Percentiles rank a stretch among this genome's conserved stretches.
Conservation (phyloP, 1,140 invertebrate species). For the Lerema accius region DNA sequence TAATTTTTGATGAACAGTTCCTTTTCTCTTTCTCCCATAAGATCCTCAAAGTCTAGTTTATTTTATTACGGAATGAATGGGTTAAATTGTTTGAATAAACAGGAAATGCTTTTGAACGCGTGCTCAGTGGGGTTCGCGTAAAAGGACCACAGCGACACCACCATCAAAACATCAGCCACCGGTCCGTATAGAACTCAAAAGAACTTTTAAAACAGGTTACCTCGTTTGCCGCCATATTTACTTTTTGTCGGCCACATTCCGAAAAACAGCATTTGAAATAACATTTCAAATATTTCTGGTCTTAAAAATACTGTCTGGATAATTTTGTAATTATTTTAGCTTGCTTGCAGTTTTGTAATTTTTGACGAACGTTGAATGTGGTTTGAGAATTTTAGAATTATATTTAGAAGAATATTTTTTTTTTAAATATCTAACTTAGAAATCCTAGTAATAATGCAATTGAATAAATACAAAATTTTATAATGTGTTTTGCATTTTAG, state of each 20-base stretch:
- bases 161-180: no score
- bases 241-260: background rate
- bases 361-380: no score
- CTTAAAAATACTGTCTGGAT: background rate
- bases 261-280: slow-evolving; percentile 1
- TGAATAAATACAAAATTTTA: no score
- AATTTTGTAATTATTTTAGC: no score
- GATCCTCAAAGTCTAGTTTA: background rate
- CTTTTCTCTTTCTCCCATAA: background rate
- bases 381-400: no score
- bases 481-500: no score
- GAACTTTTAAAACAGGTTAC: slow-evolving; percentile 25
- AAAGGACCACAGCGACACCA: slow-evolving; percentile 19
- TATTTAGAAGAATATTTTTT: no score
- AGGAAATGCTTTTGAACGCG: slow-evolving; percentile 14
- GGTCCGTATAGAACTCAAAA: slow-evolving; percentile 1
- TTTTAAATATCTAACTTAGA: no score
- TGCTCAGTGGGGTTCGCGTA: slow-evolving; percentile 1
- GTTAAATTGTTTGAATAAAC: slow-evolving; percentile 3
- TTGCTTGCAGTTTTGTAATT: no score
- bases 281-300: background rate
- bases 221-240: background rate
- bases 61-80: slow-evolving; percentile 4
- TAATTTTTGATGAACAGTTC: background rate
- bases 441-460: no score